Evolutionary conservation across 2,888 invertebrate species (phyloP), one percentile per base, ranked within the genome.

Genomic region (Thumatha senex): DNA sequence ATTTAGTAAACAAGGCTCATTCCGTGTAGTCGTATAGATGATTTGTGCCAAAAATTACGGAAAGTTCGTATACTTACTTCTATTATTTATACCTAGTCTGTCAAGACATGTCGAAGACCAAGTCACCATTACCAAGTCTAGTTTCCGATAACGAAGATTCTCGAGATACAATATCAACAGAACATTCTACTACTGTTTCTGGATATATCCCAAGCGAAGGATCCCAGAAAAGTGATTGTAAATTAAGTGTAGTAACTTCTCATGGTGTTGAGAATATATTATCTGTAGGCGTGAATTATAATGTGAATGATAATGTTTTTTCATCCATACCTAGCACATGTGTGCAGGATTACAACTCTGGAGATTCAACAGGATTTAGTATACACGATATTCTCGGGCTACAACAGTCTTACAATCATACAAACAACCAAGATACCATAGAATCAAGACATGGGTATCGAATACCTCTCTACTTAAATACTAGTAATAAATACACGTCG

Each of bases 311-410:
- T 30, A 82, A 71, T 54, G 38, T 72, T 7, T 88, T 84, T 31
- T 74, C 84, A n/a, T 67, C 82, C 2, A 69, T 86, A 51, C 77
- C 83, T 30, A 80, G 78, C 58, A 67, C 83, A 5, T 86, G 84
- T 49, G 78, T 76, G 1, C 91, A 89, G 70, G 92, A 92, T 58
- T 91, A 88, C 47, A 92, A 91, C 55, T 92, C 92, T 2, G 83
- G 90, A 65, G 92, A 92, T 59, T 91, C 92, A 0, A 85, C 83
- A 0, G 86, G 89, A 35, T 92, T 92, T 61, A 92, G 87, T 51
- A 92, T 92, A 46, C 92, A 92, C 43, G 92, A 92, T 41, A 92
- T 92, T 40, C 83, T 92, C 24, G 92, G 92, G 5, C 63, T 92
- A 1, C 82, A 89, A 24, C 91, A 91, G 51, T 67, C 85, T 0